phyloP scores from a whole-genome alignment of 1,140 invertebrate species.

The Plodia interpunctella region DNA sequence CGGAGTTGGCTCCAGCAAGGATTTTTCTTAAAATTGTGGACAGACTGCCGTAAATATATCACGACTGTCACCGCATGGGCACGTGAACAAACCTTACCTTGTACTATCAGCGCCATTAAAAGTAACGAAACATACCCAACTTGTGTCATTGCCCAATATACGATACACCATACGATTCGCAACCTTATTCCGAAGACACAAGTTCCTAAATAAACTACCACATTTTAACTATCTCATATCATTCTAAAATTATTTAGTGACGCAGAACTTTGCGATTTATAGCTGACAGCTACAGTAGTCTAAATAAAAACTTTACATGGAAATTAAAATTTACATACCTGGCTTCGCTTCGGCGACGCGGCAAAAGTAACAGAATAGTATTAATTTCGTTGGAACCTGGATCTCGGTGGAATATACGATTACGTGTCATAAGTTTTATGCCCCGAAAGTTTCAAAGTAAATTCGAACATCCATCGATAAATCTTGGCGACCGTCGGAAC shows the following conservation, averaged over 20 bases:
- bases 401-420: slow-evolving; percentile 67
- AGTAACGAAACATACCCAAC: neutral
- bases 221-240: neutral
- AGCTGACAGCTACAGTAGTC: slow-evolving; percentile 3
- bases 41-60: slow-evolving; percentile 59
- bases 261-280: slow-evolving; percentile 1
- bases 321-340: slow-evolving; percentile 7
- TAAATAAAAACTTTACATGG: slow-evolving; percentile 6
- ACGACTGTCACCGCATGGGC: slow-evolving; percentile 42
- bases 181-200: neutral
- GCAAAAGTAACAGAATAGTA: neutral
- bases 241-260: slow-evolving; percentile 3
- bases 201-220: neutral
- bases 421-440: slow-evolving; percentile 76
- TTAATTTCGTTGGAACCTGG: neutral
- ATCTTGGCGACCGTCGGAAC: slow-evolving; percentile 73
- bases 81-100: slow-evolving; percentile 25
- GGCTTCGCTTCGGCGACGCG: neutral
- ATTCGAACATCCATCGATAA: slow-evolving; percentile 76
- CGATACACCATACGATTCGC: neutral
- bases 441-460: slow-evolving; percentile 73
- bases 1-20: slow-evolving; percentile 23
- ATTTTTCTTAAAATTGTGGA: slow-evolving; percentile 42
- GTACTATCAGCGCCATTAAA: neutral
- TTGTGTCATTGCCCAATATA: neutral